phyloP scores from a whole-genome alignment of 2,113 vertebrate species.

The Burhinus bistriatus region DNA sequence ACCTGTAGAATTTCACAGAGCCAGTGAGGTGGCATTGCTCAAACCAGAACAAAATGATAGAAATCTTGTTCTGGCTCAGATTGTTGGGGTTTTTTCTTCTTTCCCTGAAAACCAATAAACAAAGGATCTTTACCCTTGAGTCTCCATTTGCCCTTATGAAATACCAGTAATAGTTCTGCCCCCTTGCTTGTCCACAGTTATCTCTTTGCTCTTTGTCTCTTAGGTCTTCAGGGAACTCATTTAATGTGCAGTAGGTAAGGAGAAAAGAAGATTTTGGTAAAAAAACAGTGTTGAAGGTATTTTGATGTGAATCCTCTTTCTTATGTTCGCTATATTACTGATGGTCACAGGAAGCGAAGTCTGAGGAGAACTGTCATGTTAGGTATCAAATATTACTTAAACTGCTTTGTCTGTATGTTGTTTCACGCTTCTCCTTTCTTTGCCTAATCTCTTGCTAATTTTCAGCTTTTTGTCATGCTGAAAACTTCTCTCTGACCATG shows the following conservation, averaged over 20 bases:
- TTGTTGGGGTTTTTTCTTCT: background rate
- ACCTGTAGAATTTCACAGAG: background rate
- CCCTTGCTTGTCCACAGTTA: background rate
- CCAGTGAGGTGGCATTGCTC: background rate
- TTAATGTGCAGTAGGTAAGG: background rate
- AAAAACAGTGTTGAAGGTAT: background rate
- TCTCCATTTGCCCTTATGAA: background rate
- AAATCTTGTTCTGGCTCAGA: background rate
- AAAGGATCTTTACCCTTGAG: background rate
- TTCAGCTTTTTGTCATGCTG: background rate
- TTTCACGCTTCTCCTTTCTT: background rate
- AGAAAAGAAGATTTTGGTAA: background rate
- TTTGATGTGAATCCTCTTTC: background rate
- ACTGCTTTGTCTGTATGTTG: background rate
- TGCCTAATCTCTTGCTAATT: background rate
- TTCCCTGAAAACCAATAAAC: background rate
- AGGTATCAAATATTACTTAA: background rate
- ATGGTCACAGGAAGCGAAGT: background rate
- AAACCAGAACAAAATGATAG: background rate
- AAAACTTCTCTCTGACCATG: background rate
- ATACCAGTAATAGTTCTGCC: background rate
- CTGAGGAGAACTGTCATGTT: background rate
- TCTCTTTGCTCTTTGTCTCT: background rate
- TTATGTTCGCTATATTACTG: background rate
- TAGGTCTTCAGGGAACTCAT: constrained; percentile 16